Conservation (phyloP, 2,113 vertebrate species). For the Neodon shergylaensis region DNA sequence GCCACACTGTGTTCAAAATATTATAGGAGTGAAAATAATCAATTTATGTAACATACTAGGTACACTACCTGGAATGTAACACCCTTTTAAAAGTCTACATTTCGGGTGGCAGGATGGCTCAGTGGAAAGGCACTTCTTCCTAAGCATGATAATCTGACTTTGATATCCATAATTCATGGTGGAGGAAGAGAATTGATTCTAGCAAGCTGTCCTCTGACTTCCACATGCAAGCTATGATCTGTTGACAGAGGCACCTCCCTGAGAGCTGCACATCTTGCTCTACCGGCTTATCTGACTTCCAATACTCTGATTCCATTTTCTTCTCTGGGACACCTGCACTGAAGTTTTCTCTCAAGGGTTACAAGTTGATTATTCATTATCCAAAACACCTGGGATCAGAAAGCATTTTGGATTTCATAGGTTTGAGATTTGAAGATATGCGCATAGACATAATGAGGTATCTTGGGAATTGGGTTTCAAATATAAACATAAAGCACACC, state of each 20-base stretch:
- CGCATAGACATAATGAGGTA: not conserved
- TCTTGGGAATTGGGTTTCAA: not conserved
- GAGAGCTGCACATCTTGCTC: not conserved
- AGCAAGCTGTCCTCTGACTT: not conserved
- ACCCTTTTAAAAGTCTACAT: not conserved
- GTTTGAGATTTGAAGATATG: not conserved
- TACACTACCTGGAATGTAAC: not conserved
- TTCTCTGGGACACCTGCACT: not conserved
- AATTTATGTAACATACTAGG: not conserved
- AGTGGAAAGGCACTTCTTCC: not conserved
- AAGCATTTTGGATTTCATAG: not conserved
- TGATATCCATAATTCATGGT: not conserved
- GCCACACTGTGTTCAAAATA: not conserved
- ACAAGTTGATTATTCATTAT: not conserved
- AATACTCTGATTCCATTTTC: not conserved
- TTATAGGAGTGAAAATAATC: not conserved
- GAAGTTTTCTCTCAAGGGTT: not conserved
- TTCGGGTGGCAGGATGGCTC: not conserved
- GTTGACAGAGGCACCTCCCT: not conserved
- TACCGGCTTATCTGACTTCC: not conserved
- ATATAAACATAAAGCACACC: not conserved
- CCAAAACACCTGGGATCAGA: not conserved
- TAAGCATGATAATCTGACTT: not conserved
- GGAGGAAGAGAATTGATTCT: not conserved
- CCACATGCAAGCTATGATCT: too few species aligned